These are phyloP conservation scores for Watsonalla cultraria DNA, from an alignment of 2,888 invertebrate genomes.

Conservation along the genomic window DNA sequence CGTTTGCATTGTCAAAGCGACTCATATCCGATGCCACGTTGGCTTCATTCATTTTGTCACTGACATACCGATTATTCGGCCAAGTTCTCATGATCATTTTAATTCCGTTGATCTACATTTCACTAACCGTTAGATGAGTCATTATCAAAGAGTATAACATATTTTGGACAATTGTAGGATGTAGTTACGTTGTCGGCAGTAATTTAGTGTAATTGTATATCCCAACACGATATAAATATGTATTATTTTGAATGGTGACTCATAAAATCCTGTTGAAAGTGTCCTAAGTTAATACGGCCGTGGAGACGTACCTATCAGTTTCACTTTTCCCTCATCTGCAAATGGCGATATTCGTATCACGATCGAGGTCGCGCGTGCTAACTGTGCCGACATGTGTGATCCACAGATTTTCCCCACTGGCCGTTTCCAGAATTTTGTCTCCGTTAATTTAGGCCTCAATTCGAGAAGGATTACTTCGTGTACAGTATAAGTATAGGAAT, in stretches of 20 bases:
- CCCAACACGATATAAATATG: conserved; percentile 22
- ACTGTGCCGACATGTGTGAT: conserved; percentile 42
- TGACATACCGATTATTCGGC: conserved; percentile 26
- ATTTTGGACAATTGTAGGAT: conserved; percentile 47
- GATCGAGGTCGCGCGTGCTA: conserved; percentile 68
- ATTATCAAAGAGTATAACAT: conserved; percentile 23
- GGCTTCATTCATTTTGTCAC: conserved; percentile 11
- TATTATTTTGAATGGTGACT: conserved; percentile 26
- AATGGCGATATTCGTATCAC: conserved; percentile 68
- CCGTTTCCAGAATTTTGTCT: not conserved
- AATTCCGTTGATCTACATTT: conserved; percentile 40
- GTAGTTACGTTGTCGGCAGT: conserved; percentile 38
- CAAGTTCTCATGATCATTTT: conserved; percentile 46
- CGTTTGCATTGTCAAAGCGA: conserved; percentile 19
- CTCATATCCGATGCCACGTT: conserved; percentile 5
- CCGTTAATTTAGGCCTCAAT: not conserved
- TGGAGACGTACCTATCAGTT: conserved; percentile 61
- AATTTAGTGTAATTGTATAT: conserved; percentile 38
- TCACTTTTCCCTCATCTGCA: conserved; percentile 72
- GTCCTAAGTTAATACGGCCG: conserved; percentile 47
- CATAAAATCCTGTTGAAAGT: conserved; percentile 72
- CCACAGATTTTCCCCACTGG: conserved; percentile 29
- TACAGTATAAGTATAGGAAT: too few species aligned
- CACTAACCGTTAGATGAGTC: conserved; percentile 38
- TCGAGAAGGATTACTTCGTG: too few species aligned